Conservation (phyloP, 2,888 invertebrate genomes). For the Hetaerina titia region DNA sequence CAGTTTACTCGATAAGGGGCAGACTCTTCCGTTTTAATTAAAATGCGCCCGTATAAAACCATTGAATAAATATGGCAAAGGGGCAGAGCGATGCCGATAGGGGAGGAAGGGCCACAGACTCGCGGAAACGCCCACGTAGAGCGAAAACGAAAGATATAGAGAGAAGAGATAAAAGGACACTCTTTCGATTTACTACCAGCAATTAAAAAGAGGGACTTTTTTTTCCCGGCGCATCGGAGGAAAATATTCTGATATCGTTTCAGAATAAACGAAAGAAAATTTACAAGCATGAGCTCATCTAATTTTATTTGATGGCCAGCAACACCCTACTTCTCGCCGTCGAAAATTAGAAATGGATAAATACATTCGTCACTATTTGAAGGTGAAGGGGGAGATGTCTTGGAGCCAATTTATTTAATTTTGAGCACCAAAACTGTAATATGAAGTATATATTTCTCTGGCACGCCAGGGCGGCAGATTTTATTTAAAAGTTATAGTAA, state of each 20-base stretch:
- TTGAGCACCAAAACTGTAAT: too few relatives aligned
- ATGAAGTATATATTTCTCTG: too few relatives aligned
- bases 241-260: not conserved
- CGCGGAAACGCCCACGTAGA: not conserved
- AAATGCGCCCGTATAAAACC: not conserved
- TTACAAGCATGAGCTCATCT: not conserved
- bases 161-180: not conserved
- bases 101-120: not conserved
- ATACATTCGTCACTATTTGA: too few relatives aligned
- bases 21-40: slow-evolving; percentile 2
- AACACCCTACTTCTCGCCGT: not conserved
- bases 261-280: not conserved
- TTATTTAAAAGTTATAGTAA: too few relatives aligned
- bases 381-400: too few relatives aligned
- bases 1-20: not conserved
- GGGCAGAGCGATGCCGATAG: not conserved
- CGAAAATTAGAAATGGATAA: too few relatives aligned
- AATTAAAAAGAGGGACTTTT: not conserved
- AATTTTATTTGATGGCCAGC: not conserved
- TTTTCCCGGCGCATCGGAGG: not conserved
- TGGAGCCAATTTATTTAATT: too few relatives aligned
- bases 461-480: too few relatives aligned
- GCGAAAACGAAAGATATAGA: not conserved
- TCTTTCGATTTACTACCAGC: not conserved
- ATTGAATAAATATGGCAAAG: not conserved